Percentiles rank a stretch among this genome's conserved stretches.
Evolutionary conservation across 2,797 vertebrate genomes (phyloP).

Genomic region (Myotis pilosus): DNA sequence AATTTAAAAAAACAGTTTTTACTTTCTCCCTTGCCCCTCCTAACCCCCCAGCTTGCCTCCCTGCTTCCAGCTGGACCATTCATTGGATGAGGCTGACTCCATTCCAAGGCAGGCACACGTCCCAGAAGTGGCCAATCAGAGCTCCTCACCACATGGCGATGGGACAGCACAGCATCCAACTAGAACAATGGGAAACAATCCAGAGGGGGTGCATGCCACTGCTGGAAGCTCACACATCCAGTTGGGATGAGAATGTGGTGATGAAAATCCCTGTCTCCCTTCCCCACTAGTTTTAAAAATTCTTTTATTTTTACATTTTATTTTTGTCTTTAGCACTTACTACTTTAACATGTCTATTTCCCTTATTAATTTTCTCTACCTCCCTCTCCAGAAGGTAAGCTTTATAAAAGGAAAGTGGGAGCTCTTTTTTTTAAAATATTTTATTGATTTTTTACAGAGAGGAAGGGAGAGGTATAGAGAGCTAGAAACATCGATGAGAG

Average conservation of each 20-base stretch:
- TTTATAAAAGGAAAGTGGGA: background rate
- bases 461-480: too few relatives aligned
- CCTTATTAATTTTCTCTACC: background rate
- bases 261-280: background rate
- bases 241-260: background rate
- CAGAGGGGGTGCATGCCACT: too few relatives aligned
- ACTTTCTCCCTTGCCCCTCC: constrained; percentile 59
- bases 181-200: background rate
- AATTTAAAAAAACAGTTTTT: constrained; percentile 81
- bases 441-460: too few relatives aligned
- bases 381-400: background rate
- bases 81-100: background rate
- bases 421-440: background rate
- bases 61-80: background rate
- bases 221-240: background rate
- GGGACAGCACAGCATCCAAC: background rate
- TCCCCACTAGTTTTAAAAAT: background rate
- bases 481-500: too few relatives aligned
- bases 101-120: background rate
- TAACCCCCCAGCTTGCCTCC: background rate
- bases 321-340: background rate
- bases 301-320: background rate
- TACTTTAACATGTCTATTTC: background rate
- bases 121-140: background rate
- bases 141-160: background rate